Evolutionary conservation across 2,888 invertebrate genomes (phyloP).

Genomic region (Diadegma fenestrale): DNA sequence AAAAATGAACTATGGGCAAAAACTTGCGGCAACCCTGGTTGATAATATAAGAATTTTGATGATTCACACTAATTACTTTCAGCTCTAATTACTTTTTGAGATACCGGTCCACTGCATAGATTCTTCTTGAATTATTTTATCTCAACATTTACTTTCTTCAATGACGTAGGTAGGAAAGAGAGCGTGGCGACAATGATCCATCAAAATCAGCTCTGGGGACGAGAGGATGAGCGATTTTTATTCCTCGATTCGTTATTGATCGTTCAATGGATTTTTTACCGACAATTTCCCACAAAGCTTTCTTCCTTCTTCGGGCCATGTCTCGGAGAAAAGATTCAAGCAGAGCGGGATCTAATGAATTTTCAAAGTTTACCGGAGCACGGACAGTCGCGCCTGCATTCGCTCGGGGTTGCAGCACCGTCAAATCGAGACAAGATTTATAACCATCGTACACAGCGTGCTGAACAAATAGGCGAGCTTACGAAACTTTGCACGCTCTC

Average conservation of each 20-base stretch:
- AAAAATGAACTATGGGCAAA: not conserved
- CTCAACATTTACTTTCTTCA: not conserved
- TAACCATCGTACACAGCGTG: conserved; percentile 60
- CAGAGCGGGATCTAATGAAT: conserved; percentile 59
- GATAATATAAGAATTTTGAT: conserved; percentile 7
- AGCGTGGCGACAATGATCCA: not conserved
- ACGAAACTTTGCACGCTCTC: conserved; percentile 56
- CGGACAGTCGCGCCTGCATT: conserved; percentile 50
- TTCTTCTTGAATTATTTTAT: not conserved
- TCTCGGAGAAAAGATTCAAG: not conserved
- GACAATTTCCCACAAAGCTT: not conserved
- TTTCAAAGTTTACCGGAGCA: conserved; percentile 59
- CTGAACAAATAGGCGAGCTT: conserved; percentile 66
- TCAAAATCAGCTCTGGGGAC: not conserved
- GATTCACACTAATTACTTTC: not conserved
- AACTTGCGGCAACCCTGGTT: not conserved
- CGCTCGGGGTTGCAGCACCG: conserved; percentile 54
- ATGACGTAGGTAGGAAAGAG: not conserved
- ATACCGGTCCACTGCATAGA: not conserved
- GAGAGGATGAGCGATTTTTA: conserved; percentile 21
- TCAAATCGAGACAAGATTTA: conserved; percentile 69
- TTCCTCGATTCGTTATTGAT: conserved; percentile 25
- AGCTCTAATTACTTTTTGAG: not conserved
- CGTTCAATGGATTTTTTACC: conserved; percentile 41
- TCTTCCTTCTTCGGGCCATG: not conserved